Evolutionary conservation across 2,888 invertebrate genomes (phyloP).

Genomic region (Cacoxenus indagator): DNA sequence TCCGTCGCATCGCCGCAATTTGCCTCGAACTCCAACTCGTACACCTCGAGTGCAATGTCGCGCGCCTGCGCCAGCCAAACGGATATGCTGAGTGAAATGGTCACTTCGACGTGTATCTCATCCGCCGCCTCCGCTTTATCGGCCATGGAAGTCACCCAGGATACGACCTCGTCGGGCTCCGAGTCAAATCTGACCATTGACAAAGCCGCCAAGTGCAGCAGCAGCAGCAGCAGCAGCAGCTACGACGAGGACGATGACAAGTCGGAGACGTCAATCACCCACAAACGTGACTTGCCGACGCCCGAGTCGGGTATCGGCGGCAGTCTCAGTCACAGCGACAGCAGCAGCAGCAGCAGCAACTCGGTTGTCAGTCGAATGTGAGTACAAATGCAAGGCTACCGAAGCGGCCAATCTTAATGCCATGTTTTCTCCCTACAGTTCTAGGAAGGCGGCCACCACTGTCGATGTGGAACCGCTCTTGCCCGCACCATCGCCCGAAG

Average conservation of each 20-base stretch:
- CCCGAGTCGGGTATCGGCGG: constrained; percentile 66
- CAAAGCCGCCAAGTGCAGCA: constrained; percentile 8
- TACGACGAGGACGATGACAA: constrained; percentile 53
- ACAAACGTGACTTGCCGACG: constrained; percentile 58
- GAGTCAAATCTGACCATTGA: constrained; percentile 31
- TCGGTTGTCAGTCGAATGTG: constrained; percentile 37
- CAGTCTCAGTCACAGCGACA: constrained; percentile 64
- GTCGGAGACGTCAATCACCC: constrained; percentile 49
- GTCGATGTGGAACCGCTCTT: too few relatives aligned
- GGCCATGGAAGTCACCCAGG: constrained; percentile 18
- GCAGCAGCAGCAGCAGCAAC: constrained; percentile 46
- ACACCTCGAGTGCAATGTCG: constrained; percentile 24
- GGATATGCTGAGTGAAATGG: constrained; percentile 64
- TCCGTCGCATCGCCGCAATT: constrained; percentile 33
- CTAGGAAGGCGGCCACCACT: constrained; percentile 34
- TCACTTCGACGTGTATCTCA: constrained; percentile 62
- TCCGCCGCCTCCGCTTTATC: constrained; percentile 30
- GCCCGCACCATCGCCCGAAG: constrained; percentile 22
- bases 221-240: constrained; percentile 41
- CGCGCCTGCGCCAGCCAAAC: constrained; percentile 43
- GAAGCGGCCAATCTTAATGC: neutral
- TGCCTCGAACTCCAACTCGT: constrained; percentile 25
- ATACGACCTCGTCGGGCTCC: constrained; percentile 29
- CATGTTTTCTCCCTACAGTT: constrained; percentile 38
- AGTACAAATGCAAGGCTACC: neutral